Percentiles rank a stretch among this genome's conserved stretches.
These are phyloP conservation scores for Sinocyclocheilus rhinocerous DNA, from an alignment of 2,113 vertebrate genomes.

Conservation along the genomic window DNA sequence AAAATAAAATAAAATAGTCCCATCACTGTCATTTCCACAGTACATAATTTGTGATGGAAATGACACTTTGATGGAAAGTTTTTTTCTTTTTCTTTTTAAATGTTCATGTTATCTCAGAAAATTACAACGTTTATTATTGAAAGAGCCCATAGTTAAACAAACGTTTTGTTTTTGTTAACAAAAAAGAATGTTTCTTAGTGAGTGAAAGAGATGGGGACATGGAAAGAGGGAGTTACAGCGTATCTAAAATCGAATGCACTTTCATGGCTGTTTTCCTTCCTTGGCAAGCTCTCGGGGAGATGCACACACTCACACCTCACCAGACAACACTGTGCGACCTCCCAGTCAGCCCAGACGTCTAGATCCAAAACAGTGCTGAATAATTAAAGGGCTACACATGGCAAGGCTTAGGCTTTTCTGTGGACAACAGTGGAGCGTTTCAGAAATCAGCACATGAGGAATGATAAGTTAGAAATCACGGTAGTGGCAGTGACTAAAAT, in stretches of 20 bases:
- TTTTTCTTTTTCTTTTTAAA: no score
- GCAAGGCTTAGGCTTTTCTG: neutral
- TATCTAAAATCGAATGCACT: neutral
- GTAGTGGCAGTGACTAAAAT: neutral
- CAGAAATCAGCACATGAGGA: neutral
- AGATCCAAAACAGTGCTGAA: slow-evolving; percentile 28
- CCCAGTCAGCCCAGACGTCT: slow-evolving; percentile 21
- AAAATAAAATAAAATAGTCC: no score
- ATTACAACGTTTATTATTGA: neutral
- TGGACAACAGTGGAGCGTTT: neutral
- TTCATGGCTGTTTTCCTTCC: slow-evolving; percentile 7
- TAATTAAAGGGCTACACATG: slow-evolving; percentile 5
- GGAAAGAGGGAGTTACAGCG: neutral
- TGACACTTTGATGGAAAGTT: no score
- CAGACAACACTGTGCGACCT: slow-evolving; percentile 12
- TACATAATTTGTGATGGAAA: no score
- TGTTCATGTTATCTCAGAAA: neutral
- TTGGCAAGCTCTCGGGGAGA: neutral
- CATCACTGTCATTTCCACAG: no score
- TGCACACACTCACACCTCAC: slow-evolving; percentile 21
- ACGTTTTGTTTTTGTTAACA: neutral
- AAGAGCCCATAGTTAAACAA: neutral
- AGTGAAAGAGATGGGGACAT: neutral
- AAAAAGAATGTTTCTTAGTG: neutral
- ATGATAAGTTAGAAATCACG: neutral